Conservation (phyloP, 1,140 invertebrate species). For the Dolichoris vasculosae region DNA sequence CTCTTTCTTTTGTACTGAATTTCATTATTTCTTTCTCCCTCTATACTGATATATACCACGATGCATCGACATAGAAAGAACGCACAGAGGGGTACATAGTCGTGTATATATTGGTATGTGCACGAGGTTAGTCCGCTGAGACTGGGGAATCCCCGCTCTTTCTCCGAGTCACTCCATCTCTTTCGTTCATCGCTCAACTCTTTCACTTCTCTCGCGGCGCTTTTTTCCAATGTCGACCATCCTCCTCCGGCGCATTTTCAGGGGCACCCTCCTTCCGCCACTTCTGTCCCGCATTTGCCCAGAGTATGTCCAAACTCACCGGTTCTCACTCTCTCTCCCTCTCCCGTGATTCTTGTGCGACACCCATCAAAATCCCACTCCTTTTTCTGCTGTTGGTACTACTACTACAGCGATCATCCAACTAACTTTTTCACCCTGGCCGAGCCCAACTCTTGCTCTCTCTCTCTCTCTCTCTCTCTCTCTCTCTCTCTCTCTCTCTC, state of each 20-base stretch:
- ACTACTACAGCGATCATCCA: slow-evolving; percentile 43
- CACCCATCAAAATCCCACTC: slow-evolving; percentile 33
- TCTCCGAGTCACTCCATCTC: slow-evolving; percentile 33
- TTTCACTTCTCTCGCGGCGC: slow-evolving; percentile 49
- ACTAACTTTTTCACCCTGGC: slow-evolving; percentile 52
- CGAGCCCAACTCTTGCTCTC: slow-evolving; percentile 47
- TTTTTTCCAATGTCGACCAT: slow-evolving; percentile 25
- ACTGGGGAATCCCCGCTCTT: slow-evolving; percentile 58
- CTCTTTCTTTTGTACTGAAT: no score
- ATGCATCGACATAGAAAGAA: slow-evolving; percentile 69
- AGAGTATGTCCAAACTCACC: slow-evolving; percentile 3
- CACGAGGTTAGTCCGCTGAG: slow-evolving; percentile 3
- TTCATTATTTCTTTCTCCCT: not conserved
- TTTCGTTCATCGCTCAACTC: slow-evolving; percentile 44
- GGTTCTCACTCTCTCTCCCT: not conserved
- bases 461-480: not conserved
- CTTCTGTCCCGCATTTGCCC: not conserved
- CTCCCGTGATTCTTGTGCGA: slow-evolving; percentile 34
- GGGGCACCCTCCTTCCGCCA: slow-evolving; percentile 32
- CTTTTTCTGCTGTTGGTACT: not conserved
- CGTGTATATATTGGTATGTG: not conserved
- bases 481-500: not conserved
- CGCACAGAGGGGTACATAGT: slow-evolving; percentile 62
- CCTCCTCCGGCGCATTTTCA: slow-evolving; percentile 40
- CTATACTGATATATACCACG: slow-evolving; percentile 51